A percentile compares a stretch with the other conserved stretches of the same genome.
Conservation (phyloP, 2,113 vertebrate species). For the Pachycephala philippinensis region DNA sequence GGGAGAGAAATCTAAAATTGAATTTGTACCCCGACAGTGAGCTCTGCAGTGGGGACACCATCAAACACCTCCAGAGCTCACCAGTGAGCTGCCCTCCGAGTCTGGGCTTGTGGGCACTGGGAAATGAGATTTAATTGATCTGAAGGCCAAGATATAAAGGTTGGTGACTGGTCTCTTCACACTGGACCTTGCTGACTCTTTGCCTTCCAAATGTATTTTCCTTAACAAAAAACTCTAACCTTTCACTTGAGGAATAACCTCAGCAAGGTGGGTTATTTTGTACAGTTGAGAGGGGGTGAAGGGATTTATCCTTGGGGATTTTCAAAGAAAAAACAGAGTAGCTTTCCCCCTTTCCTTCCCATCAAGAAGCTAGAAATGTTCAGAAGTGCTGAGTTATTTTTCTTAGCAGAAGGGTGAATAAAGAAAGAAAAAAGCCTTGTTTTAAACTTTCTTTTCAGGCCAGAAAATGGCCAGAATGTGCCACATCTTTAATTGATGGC, state of each 20-base stretch:
- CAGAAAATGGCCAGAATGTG: neutral
- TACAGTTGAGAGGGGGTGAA: accelerated
- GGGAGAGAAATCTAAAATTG: neutral
- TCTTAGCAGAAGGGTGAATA: neutral
- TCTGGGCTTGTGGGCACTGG: accelerated
- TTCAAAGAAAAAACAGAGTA: neutral
- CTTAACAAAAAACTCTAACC: neutral
- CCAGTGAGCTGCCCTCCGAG: neutral
- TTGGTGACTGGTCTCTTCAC: neutral
- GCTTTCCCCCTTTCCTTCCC: neutral
- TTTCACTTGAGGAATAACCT: neutral
- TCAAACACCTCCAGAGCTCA: neutral
- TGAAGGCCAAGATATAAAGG: neutral
- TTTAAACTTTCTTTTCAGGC: neutral
- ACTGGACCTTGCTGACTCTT: neutral
- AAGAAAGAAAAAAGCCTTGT: accelerated
- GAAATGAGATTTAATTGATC: neutral
- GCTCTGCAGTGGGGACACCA: neutral
- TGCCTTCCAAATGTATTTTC: neutral
- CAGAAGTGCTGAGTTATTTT: neutral
- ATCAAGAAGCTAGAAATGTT: neutral
- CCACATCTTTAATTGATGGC: neutral
- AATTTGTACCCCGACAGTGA: accelerated
- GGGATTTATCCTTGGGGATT: neutral
- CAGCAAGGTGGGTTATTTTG: neutral